Evolutionary conservation across 1,140 invertebrate species (phyloP).

Genomic region (Frieseomelitta varia): DNA sequence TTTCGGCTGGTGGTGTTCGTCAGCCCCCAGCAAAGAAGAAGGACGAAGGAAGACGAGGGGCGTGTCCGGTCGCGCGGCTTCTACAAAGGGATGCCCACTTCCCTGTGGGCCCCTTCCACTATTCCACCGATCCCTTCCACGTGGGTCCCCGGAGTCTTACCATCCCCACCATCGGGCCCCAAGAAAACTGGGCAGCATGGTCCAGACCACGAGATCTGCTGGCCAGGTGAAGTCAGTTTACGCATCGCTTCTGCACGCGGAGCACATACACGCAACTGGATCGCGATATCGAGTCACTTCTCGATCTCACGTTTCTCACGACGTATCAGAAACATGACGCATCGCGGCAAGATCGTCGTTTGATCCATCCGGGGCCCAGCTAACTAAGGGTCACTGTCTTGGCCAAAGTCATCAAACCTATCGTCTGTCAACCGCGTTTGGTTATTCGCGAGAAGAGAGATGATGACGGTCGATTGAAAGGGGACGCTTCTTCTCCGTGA

Average conservation of each 20-base stretch:
- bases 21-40: conserved; percentile 74
- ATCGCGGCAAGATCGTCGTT: neutral
- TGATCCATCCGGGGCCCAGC: too few relatives aligned
- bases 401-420: too few relatives aligned
- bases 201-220: conserved; percentile 78
- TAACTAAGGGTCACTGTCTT: too few relatives aligned
- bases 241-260: conserved; percentile 76
- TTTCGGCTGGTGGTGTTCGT: conserved; percentile 40
- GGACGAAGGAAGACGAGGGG: conserved; percentile 70
- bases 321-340: neutral
- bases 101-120: conserved; percentile 72
- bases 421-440: neutral
- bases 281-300: conserved; percentile 14
- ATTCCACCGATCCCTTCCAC: conserved; percentile 68
- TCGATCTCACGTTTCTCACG: neutral
- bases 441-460: neutral
- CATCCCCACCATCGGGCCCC: conserved; percentile 67
- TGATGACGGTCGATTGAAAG: conserved; percentile 11
- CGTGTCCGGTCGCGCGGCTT: conserved; percentile 78
- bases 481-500: too few relatives aligned
- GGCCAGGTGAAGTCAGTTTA: conserved; percentile 77
- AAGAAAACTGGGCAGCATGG: conserved; percentile 80
- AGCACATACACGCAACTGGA: conserved; percentile 57
- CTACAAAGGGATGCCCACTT: conserved; percentile 79
- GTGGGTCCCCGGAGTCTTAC: conserved; percentile 59